These are phyloP conservation scores for Chascanopsetta lugubris DNA, from an alignment of 2,113 vertebrate genomes.

Conservation along the genomic window DNA sequence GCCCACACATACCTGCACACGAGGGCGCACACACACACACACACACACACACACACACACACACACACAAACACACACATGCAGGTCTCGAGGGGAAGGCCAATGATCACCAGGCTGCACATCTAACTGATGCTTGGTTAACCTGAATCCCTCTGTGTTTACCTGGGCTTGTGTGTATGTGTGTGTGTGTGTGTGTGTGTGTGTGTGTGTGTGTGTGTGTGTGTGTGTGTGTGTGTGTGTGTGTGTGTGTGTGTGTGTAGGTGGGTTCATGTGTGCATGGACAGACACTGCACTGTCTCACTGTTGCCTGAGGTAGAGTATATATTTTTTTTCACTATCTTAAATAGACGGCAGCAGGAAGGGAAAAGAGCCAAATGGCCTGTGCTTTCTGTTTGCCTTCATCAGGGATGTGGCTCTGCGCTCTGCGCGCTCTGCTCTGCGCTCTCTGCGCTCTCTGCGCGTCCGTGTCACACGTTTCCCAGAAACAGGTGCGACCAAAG, in stretches of 20 bases:
- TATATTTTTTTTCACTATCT: conserved; percentile 24
- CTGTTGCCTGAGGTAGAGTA: conserved; percentile 45
- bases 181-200: conserved; percentile 5
- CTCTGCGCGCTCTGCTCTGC: conserved; percentile 14
- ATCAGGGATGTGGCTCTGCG: background rate
- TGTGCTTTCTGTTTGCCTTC: conserved; percentile 21
- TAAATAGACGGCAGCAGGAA: conserved; percentile 7
- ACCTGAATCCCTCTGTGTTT: no score
- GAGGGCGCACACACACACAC: conserved; percentile 13
- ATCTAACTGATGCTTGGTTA: no score
- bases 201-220: conserved; percentile 15
- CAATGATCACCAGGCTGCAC: no score
- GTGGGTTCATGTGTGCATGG: conserved; percentile 25
- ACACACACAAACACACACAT: conserved; percentile 6
- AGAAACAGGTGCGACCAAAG: conserved; percentile 23
- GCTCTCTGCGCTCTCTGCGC: conserved; percentile 14
- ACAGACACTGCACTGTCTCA: conserved; percentile 41
- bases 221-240: no score
- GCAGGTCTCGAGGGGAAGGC: conserved; percentile 47
- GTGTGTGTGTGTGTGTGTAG: conserved; percentile 2
- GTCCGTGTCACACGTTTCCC: conserved; percentile 19
- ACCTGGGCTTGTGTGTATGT: no score
- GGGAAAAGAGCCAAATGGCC: conserved; percentile 32
- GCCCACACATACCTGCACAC: conserved; percentile 1
- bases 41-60: conserved; percentile 3